Evolutionary conservation across 2,113 vertebrate species (phyloP).

Genomic region (Plestiodon gilberti): DNA sequence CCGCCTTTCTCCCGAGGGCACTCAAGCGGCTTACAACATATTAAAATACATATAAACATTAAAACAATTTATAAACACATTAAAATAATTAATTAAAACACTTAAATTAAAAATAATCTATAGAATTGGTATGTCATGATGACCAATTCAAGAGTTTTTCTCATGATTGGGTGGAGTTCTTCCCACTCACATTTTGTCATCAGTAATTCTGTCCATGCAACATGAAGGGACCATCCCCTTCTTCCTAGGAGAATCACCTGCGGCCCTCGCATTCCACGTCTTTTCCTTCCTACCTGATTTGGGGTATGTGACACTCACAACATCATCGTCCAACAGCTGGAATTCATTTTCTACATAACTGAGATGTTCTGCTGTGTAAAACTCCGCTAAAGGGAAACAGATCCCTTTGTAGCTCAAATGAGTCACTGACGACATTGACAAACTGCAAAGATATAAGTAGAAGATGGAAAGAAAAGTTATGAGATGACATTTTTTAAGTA

Average conservation of each 20-base stretch:
- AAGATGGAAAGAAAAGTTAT: background rate
- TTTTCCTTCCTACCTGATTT: slow-evolving; percentile 20
- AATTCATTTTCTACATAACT: slow-evolving; percentile 28
- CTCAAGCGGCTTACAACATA: too few relatives aligned
- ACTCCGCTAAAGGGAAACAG: rapidly evolving
- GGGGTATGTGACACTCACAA: slow-evolving; percentile 19
- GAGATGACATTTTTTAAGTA: background rate
- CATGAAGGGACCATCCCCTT: too few relatives aligned
- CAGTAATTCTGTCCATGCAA: background rate
- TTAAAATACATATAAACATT: too few relatives aligned
- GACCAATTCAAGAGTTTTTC: too few relatives aligned
- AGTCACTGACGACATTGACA: background rate
- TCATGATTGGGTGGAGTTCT: too few relatives aligned
- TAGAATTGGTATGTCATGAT: too few relatives aligned
- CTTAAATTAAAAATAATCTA: too few relatives aligned
- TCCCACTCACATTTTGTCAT: background rate
- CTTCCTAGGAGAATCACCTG: too few relatives aligned
- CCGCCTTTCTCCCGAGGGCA: too few relatives aligned
- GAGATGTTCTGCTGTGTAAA: background rate
- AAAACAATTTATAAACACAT: too few relatives aligned
- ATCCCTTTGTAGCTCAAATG: background rate
- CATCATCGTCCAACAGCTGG: slow-evolving; percentile 31
- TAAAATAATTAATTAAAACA: too few relatives aligned
- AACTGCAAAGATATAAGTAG: background rate
- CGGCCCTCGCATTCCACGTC: background rate